Base-by-base conservation (phyloP, 1,140 invertebrate species). In the Leptonema lineaticorne region DNA sequence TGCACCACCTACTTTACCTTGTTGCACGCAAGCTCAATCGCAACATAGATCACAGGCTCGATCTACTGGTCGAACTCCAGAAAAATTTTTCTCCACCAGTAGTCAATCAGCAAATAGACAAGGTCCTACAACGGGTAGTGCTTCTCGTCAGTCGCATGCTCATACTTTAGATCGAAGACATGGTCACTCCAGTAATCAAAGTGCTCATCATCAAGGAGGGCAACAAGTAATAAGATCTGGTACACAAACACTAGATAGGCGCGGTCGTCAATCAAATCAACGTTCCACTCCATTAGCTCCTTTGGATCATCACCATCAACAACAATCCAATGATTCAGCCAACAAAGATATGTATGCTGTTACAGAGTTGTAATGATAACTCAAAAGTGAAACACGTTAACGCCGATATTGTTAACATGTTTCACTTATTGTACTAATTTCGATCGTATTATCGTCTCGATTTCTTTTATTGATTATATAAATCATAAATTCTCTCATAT, bases 341-440 rank as follows among this genome's bases (percentile, higher is more conserved):
- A 74, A 75, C 48, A 72, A 76, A n/a, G 78, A 80, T 59, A 67
- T 80, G 18, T 80, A 81, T 74, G 80, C 79, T 18, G 79, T 81
- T 48, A 81, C 78, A 14, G 80, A 80, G 64, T 78, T 81, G 64
- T 81, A 78, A 75, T 73, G 71, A 72, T 69, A 69, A 73, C 71
- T 73, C 68, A 33, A 68, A 63, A 73, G 71, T 70, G 71, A 62
- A 68, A 57, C 71, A 30, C 53, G 60, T 37, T 58, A 62, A 69
- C 63, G 67, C 37, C 29, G 27, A 53, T 67, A 60, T 22, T 62
- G 62, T 64, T 64, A 65, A 60, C 26, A 64, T 58, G 71, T 65
- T 70, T 70, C 71, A 70, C 71, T 73, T 73, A 56, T 41, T 30
- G 57, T 33, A n/a, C n/a, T n/a, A n/a, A n/a, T n/a, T n/a, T n/a